Percentiles rank a stretch among this genome's conserved stretches.
Conservation (phyloP, 92 coral and sea anemone genomes). For the Phenganax subtilis region DNA sequence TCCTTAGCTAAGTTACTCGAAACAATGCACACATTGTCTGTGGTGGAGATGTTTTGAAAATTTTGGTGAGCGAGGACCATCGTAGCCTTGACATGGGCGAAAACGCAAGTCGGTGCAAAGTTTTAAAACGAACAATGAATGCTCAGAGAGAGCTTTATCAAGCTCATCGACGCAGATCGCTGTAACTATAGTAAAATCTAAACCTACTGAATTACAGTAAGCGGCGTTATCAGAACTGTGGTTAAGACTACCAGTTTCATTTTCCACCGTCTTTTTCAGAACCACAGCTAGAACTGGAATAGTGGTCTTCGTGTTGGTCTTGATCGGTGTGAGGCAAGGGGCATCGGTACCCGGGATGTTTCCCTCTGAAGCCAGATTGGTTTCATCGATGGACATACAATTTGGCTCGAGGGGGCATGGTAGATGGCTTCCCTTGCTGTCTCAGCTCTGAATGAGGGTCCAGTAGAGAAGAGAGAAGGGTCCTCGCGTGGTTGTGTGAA, state of each 20-base stretch:
- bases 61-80: conserved; percentile 22
- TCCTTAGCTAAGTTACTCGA: conserved; percentile 47
- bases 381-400: no score
- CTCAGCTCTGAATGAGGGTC: conserved; percentile 39
- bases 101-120: conserved; percentile 39
- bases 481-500: conserved; percentile 41
- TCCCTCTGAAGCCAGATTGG: conserved; percentile 3
- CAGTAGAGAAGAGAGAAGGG: not conserved
- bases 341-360: conserved; percentile 48
- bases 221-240: not conserved
- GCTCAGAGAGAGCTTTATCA: conserved; percentile 24
- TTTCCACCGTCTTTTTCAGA: not conserved
- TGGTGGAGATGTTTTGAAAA: conserved; percentile 42
- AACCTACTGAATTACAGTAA: not conserved
- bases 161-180: conserved; percentile 38
- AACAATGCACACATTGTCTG: conserved; percentile 40
- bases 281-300: not conserved
- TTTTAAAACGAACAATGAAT: conserved; percentile 44
- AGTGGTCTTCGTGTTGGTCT: conserved; percentile 19
- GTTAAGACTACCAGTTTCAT: conserved; percentile 19
- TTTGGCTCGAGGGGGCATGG: no score
- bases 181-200: conserved; percentile 7
- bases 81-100: conserved; percentile 44
- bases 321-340: not conserved
- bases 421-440: not conserved